These are phyloP conservation scores for Apodemia zela DNA, from an alignment of 2,888 invertebrate species.

Conservation along the genomic window DNA sequence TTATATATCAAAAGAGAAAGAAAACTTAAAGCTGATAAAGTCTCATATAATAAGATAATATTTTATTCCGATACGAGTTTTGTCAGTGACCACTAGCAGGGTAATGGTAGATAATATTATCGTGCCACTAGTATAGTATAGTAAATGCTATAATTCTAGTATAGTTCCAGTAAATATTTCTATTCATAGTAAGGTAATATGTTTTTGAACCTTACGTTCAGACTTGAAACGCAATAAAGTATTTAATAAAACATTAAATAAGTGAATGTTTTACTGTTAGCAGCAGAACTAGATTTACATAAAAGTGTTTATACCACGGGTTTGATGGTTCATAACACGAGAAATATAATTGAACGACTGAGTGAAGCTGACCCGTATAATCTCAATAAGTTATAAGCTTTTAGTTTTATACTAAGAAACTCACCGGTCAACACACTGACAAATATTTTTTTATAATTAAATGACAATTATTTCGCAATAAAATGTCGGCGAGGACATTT, in stretches of 20 bases:
- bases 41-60: too few relatives aligned
- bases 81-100: too few relatives aligned
- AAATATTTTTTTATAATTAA: constrained; percentile 9
- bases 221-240: background rate
- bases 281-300: background rate
- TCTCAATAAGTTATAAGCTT: background rate
- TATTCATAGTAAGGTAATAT: too few relatives aligned
- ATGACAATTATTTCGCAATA: constrained; percentile 10
- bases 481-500: constrained; percentile 4
- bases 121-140: too few relatives aligned
- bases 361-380: background rate
- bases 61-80: too few relatives aligned
- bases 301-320: background rate
- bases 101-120: too few relatives aligned
- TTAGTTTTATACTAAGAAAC: background rate
- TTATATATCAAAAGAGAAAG: too few relatives aligned
- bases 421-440: background rate
- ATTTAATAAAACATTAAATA: too few relatives aligned
- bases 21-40: too few relatives aligned
- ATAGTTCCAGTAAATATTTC: too few relatives aligned
- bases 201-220: too few relatives aligned
- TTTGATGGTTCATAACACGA: background rate
- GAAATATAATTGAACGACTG: background rate
- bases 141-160: too few relatives aligned
- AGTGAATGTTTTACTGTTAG: background rate